phyloP scores from a whole-genome alignment of 2,797 vertebrate genomes.

The Gambusia yucatana region DNA sequence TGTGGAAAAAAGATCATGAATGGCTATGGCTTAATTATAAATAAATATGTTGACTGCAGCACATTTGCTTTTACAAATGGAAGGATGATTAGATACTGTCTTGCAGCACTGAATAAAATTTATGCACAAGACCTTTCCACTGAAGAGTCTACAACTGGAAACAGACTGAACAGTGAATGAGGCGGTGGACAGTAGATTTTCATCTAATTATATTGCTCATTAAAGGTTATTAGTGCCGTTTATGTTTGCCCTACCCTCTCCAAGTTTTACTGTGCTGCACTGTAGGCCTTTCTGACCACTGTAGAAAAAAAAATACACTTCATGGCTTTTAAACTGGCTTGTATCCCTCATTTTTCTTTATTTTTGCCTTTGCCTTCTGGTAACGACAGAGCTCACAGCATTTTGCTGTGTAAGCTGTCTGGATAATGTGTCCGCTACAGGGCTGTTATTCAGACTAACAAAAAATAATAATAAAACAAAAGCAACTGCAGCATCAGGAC shows the following conservation, averaged over 20 bases:
- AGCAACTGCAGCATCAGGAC: slow-evolving; percentile 33
- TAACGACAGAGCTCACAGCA: slow-evolving; percentile 37
- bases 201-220: slow-evolving; percentile 47
- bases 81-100: neutral
- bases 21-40: slow-evolving; percentile 3
- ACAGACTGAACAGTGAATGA: slow-evolving; percentile 40
- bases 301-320: slow-evolving; percentile 16
- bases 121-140: slow-evolving; percentile 2
- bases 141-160: slow-evolving; percentile 9
- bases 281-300: slow-evolving; percentile 15
- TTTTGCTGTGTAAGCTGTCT: slow-evolving; percentile 31
- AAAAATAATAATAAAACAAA: neutral
- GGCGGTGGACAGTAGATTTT: slow-evolving; percentile 22
- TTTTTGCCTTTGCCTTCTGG: slow-evolving; percentile 47
- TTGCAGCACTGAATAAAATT: slow-evolving; percentile 6
- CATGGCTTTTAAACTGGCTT: slow-evolving; percentile 44
- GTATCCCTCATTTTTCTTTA: slow-evolving; percentile 49
- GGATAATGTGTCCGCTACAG: slow-evolving; percentile 38
- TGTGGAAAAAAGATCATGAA: slow-evolving; percentile 4
- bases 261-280: slow-evolving; percentile 24
- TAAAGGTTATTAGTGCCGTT: slow-evolving; percentile 49
- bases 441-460: slow-evolving; percentile 54
- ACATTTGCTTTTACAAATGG: slow-evolving; percentile 7
- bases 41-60: slow-evolving; percentile 10
- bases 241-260: slow-evolving; percentile 14